Percentiles rank a stretch among this genome's conserved stretches.
phyloP scores from a whole-genome alignment of 2,797 vertebrate species.

The Cichlasoma orientale region DNA sequence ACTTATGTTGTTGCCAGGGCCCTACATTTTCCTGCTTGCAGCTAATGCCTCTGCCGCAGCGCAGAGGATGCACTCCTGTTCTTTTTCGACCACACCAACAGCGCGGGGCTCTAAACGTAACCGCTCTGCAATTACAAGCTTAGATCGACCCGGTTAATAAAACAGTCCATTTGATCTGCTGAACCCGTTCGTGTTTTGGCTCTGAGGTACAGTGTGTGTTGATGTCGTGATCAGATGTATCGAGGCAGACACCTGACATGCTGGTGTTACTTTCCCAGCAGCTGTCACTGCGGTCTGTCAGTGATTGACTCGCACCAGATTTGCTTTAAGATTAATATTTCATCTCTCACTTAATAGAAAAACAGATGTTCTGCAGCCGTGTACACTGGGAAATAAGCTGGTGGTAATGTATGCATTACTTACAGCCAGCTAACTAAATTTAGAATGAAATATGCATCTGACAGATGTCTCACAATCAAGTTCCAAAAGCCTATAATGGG shows the following conservation, averaged over 20 bases:
- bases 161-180: constrained; percentile 66
- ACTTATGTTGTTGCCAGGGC: not conserved
- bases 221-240: constrained; percentile 68
- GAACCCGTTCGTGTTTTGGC: constrained; percentile 54
- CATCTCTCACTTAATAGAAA: constrained; percentile 75
- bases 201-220: constrained; percentile 42
- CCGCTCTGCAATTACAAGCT: constrained; percentile 47
- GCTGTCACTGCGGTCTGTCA: constrained; percentile 68
- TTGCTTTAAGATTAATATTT: constrained; percentile 73
- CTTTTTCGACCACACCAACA: constrained; percentile 39
- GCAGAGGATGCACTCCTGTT: not conserved
- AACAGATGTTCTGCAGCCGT: constrained; percentile 75
- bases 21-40: not conserved
- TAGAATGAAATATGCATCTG: constrained; percentile 77
- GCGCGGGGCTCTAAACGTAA: constrained; percentile 19
- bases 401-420: constrained; percentile 72
- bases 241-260: constrained; percentile 69
- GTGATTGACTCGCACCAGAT: constrained; percentile 68
- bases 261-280: constrained; percentile 65
- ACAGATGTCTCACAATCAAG: constrained; percentile 75
- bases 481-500: constrained; percentile 73
- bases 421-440: constrained; percentile 75
- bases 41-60: not conserved
- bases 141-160: constrained; percentile 58
- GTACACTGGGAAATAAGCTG: constrained; percentile 68